phyloP scores from a whole-genome alignment of 92 coral and sea anemone species.

The Bergia sp. region DNA sequence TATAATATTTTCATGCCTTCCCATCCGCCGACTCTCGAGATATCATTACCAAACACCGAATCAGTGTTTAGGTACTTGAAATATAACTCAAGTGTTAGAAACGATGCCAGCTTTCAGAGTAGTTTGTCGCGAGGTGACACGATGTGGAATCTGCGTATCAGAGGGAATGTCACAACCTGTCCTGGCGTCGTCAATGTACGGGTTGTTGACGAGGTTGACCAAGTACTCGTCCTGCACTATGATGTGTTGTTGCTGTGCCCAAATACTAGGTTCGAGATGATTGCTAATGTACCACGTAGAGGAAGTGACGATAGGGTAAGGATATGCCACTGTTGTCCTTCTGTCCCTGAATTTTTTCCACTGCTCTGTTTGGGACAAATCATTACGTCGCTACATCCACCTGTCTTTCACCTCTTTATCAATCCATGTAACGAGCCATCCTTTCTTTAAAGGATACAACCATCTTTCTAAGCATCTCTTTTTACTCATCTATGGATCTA shows the following conservation, averaged over 20 bases:
- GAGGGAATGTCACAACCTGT: conserved; percentile 60
- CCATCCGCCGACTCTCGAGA: conserved; percentile 51
- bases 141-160: conserved; percentile 56
- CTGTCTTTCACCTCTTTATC: no score
- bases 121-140: conserved; percentile 55
- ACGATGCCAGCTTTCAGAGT: conserved; percentile 68
- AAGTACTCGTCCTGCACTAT: conserved; percentile 54
- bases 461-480: not conserved
- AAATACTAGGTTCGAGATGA: conserved; percentile 44
- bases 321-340: not conserved
- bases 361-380: no score
- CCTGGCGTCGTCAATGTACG: conserved; percentile 67
- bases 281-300: conserved; percentile 64
- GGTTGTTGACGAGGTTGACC: conserved; percentile 73
- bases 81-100: conserved; percentile 54
- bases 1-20: conserved; percentile 51
- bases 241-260: conserved; percentile 77
- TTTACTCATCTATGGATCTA: not conserved
- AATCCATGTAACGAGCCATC: no score
- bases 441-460: not conserved
- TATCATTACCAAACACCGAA: conserved; percentile 52
- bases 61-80: conserved; percentile 58
- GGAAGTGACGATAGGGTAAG: conserved; percentile 52
- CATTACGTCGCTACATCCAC: no score
- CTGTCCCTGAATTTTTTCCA: no score